These are phyloP conservation scores for Eupithecia pulchellata DNA, from an alignment of 2,888 invertebrate species.

Conservation along the genomic window DNA sequence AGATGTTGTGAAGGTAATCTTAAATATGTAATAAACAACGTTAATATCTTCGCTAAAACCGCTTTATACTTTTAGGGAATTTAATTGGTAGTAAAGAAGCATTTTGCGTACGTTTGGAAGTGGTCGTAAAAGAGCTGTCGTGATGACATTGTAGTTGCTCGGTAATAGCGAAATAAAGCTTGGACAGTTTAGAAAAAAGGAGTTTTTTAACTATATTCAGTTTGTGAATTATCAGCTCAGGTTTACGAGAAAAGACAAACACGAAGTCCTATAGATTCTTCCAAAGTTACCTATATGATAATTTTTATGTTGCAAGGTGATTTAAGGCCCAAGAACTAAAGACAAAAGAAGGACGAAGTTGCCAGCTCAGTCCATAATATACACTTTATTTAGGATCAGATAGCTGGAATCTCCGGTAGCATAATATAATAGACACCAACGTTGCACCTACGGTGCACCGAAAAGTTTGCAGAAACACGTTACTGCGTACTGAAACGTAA, in stretches of 20 bases:
- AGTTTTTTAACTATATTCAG: slow-evolving; percentile 15
- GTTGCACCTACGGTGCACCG: background rate
- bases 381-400: background rate
- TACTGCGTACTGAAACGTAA: slow-evolving; percentile 13
- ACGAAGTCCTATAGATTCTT: background rate
- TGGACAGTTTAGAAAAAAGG: slow-evolving; percentile 39
- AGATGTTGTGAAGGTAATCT: slow-evolving; percentile 9
- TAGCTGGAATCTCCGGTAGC: background rate
- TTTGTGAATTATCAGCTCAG: background rate
- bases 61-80: slow-evolving; percentile 58
- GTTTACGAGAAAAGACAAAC: background rate
- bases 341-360: background rate
- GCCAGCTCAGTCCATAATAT: background rate
- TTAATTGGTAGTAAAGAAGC: slow-evolving; percentile 58
- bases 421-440: background rate
- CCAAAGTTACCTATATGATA: background rate
- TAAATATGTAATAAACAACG: slow-evolving; percentile 20
- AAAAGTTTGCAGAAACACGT: background rate
- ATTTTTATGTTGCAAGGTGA: background rate
- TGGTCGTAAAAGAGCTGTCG: slow-evolving; percentile 61
- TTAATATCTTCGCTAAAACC: slow-evolving; percentile 49
- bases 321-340: background rate
- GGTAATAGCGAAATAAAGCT: slow-evolving; percentile 44
- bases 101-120: slow-evolving; percentile 52
- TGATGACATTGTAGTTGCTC: slow-evolving; percentile 55